A percentile compares a stretch with the other conserved stretches of the same genome.
phyloP scores from a whole-genome alignment of 1,140 invertebrate genomes.

The Cyclina sinensis region DNA sequence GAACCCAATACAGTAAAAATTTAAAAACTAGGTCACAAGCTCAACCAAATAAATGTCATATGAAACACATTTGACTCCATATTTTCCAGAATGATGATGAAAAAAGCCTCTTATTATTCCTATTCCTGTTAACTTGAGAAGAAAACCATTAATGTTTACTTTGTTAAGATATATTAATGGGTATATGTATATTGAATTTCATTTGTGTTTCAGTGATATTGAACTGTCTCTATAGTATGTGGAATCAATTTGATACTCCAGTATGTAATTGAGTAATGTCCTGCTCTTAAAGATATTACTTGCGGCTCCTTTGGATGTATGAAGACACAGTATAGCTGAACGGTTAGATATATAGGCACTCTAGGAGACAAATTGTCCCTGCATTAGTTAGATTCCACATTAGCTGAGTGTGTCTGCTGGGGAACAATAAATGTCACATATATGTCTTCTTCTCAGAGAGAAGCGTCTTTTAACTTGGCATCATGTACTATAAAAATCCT shows the following conservation, averaged over 20 bases:
- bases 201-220: not conserved
- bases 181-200: slow-evolving; percentile 22
- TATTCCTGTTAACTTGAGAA: too few relatives aligned
- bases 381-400: slow-evolving; percentile 9
- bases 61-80: too few relatives aligned
- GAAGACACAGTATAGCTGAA: not conserved
- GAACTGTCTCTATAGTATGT: not conserved
- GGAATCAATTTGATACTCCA: slow-evolving; percentile 15
- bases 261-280: not conserved
- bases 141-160: not conserved
- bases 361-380: slow-evolving; percentile 19
- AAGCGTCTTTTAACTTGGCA: slow-evolving; percentile 24
- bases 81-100: too few relatives aligned
- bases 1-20: too few relatives aligned
- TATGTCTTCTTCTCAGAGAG: slow-evolving; percentile 16
- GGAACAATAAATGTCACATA: slow-evolving; percentile 49
- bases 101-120: too few relatives aligned
- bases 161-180: not conserved
- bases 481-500: slow-evolving; percentile 37
- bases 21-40: too few relatives aligned
- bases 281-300: slow-evolving; percentile 19
- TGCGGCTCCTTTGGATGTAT: not conserved
- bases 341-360: slow-evolving; percentile 3
- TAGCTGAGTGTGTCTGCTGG: not conserved
- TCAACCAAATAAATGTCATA: too few relatives aligned